Conservation (phyloP, 2,797 vertebrate species). For the Tapera naevia region DNA sequence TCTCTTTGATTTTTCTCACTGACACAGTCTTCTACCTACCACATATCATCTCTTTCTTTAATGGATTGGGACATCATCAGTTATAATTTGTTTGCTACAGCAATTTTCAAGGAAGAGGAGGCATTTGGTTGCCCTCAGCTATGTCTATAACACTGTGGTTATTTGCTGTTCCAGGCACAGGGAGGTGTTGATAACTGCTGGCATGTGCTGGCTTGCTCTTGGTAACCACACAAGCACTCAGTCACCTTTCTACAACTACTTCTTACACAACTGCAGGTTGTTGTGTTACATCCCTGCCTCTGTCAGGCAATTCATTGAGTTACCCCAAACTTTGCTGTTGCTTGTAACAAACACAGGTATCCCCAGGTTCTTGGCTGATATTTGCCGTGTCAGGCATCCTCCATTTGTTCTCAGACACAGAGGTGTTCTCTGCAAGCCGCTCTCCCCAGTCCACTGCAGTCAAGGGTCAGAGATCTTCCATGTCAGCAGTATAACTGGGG, state of each 20-base stretch:
- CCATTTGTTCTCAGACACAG: neutral
- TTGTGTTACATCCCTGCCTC: neutral
- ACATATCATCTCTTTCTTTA: neutral
- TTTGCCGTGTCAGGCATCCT: neutral
- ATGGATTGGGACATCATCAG: neutral
- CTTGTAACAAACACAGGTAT: neutral
- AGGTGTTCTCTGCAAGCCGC: neutral
- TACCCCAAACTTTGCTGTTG: neutral
- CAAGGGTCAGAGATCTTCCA: neutral
- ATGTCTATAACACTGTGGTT: constrained; percentile 19
- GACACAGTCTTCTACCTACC: neutral
- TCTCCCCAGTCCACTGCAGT: neutral
- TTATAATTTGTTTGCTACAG: constrained; percentile 15
- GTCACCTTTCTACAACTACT: neutral
- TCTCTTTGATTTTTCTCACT: neutral
- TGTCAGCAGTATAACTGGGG: neutral
- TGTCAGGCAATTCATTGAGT: neutral
- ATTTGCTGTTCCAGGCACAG: constrained; percentile 33
- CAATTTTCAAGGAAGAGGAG: neutral
- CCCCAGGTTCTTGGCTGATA: neutral
- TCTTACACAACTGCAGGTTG: neutral
- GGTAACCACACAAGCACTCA: constrained; percentile 1
- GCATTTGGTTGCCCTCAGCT: constrained; percentile 41
- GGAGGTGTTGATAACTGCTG: constrained; percentile 52
- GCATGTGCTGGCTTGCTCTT: neutral